Base-by-base conservation (phyloP, 2,888 invertebrate species). In the Melieria crassipennis region DNA sequence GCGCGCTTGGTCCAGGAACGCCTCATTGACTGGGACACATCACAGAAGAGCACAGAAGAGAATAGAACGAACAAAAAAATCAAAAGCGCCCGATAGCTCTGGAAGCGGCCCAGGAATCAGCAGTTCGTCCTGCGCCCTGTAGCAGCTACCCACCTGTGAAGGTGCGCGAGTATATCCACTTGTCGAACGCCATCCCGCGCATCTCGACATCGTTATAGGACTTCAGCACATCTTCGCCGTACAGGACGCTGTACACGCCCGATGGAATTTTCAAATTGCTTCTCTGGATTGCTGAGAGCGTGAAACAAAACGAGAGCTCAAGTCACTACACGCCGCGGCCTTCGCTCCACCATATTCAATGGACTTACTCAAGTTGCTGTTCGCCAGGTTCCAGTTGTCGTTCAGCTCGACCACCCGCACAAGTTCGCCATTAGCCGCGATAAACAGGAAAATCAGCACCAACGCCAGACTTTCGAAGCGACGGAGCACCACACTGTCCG, bases 171-270 rank as follows among this genome's bases (percentile, higher is more conserved):
- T 95, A 98, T 0, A 90, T 92, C 94, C 97, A 96, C 75, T 93
- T 89, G 58, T 92, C 91, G 78, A 91, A 89, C 1, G 93, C 91
- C 46, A 98, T 91, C 97, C 97, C 97, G 79, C 94, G 89, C 74
- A 93, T 91, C 47, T 89, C 87, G 0, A 93, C 88, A 86, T 98
- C 98, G 83, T 97, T 97, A 80, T 90, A 91, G 11, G 91, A 90
- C 70, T 88, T 87, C 78, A 95, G 72, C 1, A 87, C 77, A 13
- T 82, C 71, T 43, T 82, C 82, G 0, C 78, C 77, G 45, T 80
- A 76, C 4, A 81, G 76, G 3, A 79, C 83, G 11, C 83, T 84
- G 66, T 84, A 87, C 50, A 87, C 81, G 5, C 87, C 87, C 1
- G 85, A 83, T 10, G 87, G 87, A 1, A 87, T 52, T 1, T 73